Evolutionary conservation across 1,140 invertebrate species (phyloP).

Genomic region (Kradibia gibbosae): DNA sequence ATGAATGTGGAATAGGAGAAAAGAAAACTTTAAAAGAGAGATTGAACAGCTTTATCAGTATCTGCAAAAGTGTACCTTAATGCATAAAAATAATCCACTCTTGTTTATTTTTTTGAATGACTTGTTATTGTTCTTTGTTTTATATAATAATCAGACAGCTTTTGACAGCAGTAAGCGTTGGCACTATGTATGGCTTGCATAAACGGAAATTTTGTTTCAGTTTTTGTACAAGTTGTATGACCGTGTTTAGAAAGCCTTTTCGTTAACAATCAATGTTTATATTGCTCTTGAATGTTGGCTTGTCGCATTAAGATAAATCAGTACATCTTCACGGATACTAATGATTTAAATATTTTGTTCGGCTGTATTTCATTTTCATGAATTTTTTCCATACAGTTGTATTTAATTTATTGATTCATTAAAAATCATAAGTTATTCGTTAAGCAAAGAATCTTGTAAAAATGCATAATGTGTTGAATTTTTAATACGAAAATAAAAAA

Average conservation of each 20-base stretch:
- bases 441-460: neutral
- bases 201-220: neutral
- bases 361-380: neutral
- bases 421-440: neutral
- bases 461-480: neutral
- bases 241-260: neutral
- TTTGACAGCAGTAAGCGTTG: neutral
- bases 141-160: neutral
- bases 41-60: slow-evolving; percentile 21
- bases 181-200: neutral
- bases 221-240: neutral
- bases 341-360: neutral
- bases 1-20: slow-evolving; percentile 25
- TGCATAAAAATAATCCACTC: slow-evolving; percentile 23
- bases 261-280: neutral
- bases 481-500: neutral
- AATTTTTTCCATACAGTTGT: neutral
- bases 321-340: neutral
- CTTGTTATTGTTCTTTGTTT: slow-evolving; percentile 11
- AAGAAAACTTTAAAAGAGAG: slow-evolving; percentile 23
- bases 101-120: neutral
- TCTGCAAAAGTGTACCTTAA: slow-evolving; percentile 38
- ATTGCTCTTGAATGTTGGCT: neutral
- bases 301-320: neutral
- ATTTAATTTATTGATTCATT: neutral